These are phyloP conservation scores for Noctua pronuba DNA, from an alignment of 2,888 invertebrate species.

Conservation along the genomic window DNA sequence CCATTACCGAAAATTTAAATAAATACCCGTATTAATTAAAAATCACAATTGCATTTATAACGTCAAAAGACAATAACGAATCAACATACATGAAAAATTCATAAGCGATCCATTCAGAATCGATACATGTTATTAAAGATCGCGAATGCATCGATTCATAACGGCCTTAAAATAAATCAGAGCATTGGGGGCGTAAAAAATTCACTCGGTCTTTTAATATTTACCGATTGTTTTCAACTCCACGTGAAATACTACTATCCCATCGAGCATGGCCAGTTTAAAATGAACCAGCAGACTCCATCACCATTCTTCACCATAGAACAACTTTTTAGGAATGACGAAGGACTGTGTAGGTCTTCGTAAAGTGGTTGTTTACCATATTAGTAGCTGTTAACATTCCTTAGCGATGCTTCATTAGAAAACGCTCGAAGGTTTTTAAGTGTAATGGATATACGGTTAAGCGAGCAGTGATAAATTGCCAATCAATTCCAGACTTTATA, in stretches of 20 bases:
- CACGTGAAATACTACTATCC: constrained; percentile 74
- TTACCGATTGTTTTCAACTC: constrained; percentile 80
- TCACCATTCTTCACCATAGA: not conserved
- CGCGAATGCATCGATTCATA: constrained; percentile 70
- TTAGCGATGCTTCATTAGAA: constrained; percentile 79
- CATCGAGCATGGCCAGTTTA: constrained; percentile 68
- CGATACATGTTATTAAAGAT: constrained; percentile 72
- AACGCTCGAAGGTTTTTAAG: constrained; percentile 75
- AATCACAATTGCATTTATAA: constrained; percentile 51
- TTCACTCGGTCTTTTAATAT: constrained; percentile 77
- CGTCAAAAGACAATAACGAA: constrained; percentile 59
- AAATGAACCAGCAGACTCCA: constrained; percentile 55
- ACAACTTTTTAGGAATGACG: constrained; percentile 2
- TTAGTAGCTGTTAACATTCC: constrained; percentile 79
- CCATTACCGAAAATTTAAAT: constrained; percentile 21
- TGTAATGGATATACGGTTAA: constrained; percentile 69
- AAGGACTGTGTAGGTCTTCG: constrained; percentile 45
- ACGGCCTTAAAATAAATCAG: constrained; percentile 75
- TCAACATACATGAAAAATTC: constrained; percentile 65
- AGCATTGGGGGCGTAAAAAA: constrained; percentile 75
- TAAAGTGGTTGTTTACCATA: constrained; percentile 68
- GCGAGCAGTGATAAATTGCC: constrained; percentile 29
- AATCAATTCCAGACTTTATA: constrained; percentile 42
- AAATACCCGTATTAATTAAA: constrained; percentile 32
- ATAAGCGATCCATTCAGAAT: constrained; percentile 62